Evolutionary conservation across 2,797 vertebrate genomes (phyloP).

Genomic region (Amblyraja radiata): DNA sequence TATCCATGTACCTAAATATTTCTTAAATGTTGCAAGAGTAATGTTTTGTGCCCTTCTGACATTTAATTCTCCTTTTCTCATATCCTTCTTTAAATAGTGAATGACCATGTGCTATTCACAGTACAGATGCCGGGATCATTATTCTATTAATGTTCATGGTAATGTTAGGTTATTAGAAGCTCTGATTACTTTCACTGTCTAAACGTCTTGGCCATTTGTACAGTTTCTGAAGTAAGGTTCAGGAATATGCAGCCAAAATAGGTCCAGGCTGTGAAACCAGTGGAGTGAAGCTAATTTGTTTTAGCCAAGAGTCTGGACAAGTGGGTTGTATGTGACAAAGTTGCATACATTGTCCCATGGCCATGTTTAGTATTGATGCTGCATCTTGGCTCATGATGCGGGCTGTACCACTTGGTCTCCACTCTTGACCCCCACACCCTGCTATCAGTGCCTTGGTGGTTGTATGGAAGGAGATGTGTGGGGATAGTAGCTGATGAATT

Average conservation of each 20-base stretch:
- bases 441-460: neutral
- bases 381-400: neutral
- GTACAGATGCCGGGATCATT: neutral
- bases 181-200: neutral
- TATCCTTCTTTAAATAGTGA: conserved; percentile 10
- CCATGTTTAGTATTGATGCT: neutral
- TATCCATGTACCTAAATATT: too few species aligned
- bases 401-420: neutral
- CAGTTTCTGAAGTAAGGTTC: neutral
- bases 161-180: neutral
- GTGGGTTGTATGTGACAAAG: neutral
- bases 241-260: neutral
- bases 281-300: neutral
- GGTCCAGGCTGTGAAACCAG: neutral
- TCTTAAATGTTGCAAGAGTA: too few species aligned
- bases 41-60: neutral
- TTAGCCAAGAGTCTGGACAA: neutral
- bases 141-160: neutral
- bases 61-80: neutral
- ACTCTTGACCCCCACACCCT: neutral
- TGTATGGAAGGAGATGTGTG: neutral
- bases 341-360: neutral
- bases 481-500: neutral
- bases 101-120: neutral
- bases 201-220: neutral